Evolutionary conservation across 2,797 vertebrate species (phyloP), one percentile per base, ranked within the genome.

Genomic region (Mastacembelus armatus): DNA sequence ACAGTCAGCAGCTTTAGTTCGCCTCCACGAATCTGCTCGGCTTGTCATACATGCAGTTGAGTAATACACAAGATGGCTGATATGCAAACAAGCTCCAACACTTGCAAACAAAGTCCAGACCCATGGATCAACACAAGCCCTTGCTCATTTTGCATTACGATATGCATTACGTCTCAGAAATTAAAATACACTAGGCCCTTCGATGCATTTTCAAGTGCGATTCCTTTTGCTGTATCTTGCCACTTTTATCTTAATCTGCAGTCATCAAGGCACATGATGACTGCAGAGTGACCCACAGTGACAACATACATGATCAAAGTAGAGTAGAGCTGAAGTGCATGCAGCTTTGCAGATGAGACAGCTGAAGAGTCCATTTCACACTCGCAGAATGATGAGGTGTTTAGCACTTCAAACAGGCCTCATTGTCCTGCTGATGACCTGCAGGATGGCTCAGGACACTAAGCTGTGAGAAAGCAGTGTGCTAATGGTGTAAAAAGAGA

Each of bases 381-480:
- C 38, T 30, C 14, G 19, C 55, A 5, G 30, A 52, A 71, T 15
- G 40, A 78, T 29, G 45, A 85, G 71, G 10, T 52, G 50, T 85
- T 91, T 79, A 87, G 63, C 81, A 83, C 68, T 86, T 86, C 79
- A 88, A 77, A 84, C 33, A 54, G 38, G 35, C 32, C 18, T 67
- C 33, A 11, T 85, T 66, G 62, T 26, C 22, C 21, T 48, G 24
- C 47, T 35, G 62, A 81, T 1, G 42, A 45, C 55, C 30, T 19
- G 14, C 26, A 63, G 49, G 69, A 40, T 15, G 44, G 10, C n/a
- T n/a, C n/a, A 22, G 42, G 43, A 55, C 26, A 0, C 15, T 7
- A 30, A 35, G 16, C 33, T 55, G n/a, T 10, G 10, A 26, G n/a
- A n/a, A n/a, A n/a, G n/a, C n/a, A n/a, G n/a, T n/a, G n/a, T n/a